Evolutionary conservation across 2,797 vertebrate genomes (phyloP), one percentile per base, ranked within the genome.

Genomic region (Tangara arthus): DNA sequence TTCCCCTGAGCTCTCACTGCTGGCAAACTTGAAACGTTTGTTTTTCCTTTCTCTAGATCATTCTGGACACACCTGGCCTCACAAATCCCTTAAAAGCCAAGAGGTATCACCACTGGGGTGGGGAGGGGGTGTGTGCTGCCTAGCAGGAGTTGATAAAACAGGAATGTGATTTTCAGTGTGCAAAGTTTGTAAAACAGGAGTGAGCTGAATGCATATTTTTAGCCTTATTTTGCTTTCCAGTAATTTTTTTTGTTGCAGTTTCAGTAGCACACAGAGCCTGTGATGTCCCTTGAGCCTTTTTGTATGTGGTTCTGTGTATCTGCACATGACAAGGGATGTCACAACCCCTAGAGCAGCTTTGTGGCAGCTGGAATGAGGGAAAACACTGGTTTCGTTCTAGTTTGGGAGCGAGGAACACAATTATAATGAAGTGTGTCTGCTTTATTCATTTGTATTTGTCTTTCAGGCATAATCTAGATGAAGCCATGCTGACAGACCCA

Each of bases 11-110:
- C 6, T 13, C 15, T 9, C 30, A 2, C 9, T 49, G 15, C 24
- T 86, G 23, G 8, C 16, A 20, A 13, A 4, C 11, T 76, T 22
- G 17, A 6, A 15, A 8, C 6, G 2, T 64, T 8, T 80, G 15
- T 79, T 10, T 97, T 21, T 96, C 46, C 2, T 95, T 65, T 95
- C 94, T 87, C 28, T 96, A 99, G 99, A 97, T 99, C 97, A 97
- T 99, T 39, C 97, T 99, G 93, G 99, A 99, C 94, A 99, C 99
- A 8, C 99, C 99, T 76, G 99, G 99, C 49, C 97, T 99, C 93
- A 99, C 98, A 37, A 98, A 96, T 32, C 95, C 76, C 22, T 35
- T 91, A 24, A 99, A 99, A 96, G 98, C 97, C 96, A 99, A 98
- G 98, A 99, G 98, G 99, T 99, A 96, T 41, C 56, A 9, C 3